Conservation (phyloP, 2,113 vertebrate genomes). For the Cyphomyrus plagiostoma region DNA sequence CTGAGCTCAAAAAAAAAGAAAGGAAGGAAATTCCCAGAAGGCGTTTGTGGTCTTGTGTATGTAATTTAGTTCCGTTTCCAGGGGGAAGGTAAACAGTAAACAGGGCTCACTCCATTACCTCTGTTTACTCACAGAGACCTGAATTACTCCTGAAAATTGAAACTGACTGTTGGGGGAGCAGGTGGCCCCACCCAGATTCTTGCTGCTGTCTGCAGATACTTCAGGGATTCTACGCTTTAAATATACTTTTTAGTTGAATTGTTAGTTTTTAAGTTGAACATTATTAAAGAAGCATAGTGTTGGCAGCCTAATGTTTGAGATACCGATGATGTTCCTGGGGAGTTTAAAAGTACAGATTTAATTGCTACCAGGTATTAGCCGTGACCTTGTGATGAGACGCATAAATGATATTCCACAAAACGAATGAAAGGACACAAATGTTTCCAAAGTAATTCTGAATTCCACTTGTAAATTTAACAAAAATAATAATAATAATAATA, state of each 20-base stretch:
- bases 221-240: neutral
- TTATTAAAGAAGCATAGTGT: neutral
- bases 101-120: neutral
- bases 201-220: neutral
- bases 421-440: neutral
- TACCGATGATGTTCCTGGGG: neutral
- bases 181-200: neutral
- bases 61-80: neutral
- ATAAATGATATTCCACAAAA: neutral
- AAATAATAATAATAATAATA: neutral
- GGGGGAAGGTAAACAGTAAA: neutral
- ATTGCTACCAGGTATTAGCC: neutral
- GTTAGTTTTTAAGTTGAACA: neutral
- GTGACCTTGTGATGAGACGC: neutral
- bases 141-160: neutral
- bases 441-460: neutral
- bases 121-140: neutral
- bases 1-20: neutral
- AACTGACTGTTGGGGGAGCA: neutral
- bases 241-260: neutral
- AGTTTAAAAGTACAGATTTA: neutral
- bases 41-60: neutral
- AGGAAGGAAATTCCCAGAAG: neutral
- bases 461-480: neutral
- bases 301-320: neutral